phyloP scores from a whole-genome alignment of 30 jellyfish, hydroid and myxozoan species.

The Chironex yamaguchii region DNA sequence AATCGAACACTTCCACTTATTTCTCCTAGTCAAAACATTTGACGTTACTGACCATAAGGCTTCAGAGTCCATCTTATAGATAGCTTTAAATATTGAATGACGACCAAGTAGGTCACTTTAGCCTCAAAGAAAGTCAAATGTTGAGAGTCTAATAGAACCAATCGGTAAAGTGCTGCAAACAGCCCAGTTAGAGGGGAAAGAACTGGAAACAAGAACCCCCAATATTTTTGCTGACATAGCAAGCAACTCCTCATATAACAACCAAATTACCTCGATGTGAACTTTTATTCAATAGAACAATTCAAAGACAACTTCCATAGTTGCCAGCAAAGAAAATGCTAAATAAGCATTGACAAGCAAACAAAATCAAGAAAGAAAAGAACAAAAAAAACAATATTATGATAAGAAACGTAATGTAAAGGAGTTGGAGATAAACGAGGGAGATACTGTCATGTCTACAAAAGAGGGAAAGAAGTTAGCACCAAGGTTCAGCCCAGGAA shows the following conservation, averaged over 20 bases:
- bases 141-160: constrained; percentile 39
- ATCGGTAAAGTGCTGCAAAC: constrained; percentile 33
- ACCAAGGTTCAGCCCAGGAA: constrained; percentile 29
- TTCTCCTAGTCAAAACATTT: constrained; percentile 45
- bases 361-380: neutral
- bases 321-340: constrained; percentile 35
- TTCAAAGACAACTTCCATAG: constrained; percentile 38
- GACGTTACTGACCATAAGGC: too few species aligned
- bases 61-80: too few species aligned
- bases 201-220: constrained; percentile 63
- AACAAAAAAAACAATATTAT: neutral
- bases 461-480: constrained; percentile 9
- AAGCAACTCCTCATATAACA: constrained; percentile 51
- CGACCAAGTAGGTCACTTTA: neutral
- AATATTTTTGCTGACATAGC: constrained; percentile 35
- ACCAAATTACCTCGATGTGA: constrained; percentile 56
- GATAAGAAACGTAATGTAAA: neutral
- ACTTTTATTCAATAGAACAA: constrained; percentile 33
- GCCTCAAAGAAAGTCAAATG: constrained; percentile 18
- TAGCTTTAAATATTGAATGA: too few species aligned
- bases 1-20: constrained; percentile 40
- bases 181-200: constrained; percentile 43
- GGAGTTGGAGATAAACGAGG: constrained; percentile 19
- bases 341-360: constrained; percentile 32
- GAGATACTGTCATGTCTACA: constrained; percentile 26